Evolutionary conservation across 2,797 vertebrate genomes (phyloP).

Genomic region (Poeciliopsis turneri): DNA sequence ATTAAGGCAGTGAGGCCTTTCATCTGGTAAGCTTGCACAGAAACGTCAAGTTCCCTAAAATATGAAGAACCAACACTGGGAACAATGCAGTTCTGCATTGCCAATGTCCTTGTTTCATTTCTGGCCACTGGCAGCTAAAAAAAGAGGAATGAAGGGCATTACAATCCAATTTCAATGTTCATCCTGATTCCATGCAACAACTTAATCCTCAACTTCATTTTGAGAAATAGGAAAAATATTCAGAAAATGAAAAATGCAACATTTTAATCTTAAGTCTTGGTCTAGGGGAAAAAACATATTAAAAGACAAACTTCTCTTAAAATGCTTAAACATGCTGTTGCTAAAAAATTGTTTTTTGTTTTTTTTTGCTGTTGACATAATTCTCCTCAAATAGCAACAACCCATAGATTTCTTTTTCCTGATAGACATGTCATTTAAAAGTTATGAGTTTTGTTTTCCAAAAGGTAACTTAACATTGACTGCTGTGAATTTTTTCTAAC

Average conservation of each 20-base stretch:
- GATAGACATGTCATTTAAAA: background rate
- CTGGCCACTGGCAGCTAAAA: background rate
- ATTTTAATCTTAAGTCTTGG: too few species aligned
- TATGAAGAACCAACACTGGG: slow-evolving; percentile 1
- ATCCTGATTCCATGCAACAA: background rate
- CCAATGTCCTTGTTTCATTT: background rate
- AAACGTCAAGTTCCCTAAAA: slow-evolving; percentile 17
- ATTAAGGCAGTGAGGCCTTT: slow-evolving; percentile 22
- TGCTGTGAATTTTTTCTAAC: background rate
- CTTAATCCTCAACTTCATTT: background rate
- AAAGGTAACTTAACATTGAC: background rate
- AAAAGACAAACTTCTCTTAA: background rate
- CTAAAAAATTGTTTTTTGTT: too few species aligned
- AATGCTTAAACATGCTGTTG: background rate
- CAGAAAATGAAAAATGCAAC: background rate
- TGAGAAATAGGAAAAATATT: background rate
- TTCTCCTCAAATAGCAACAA: background rate
- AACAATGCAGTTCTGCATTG: background rate
- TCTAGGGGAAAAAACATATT: background rate
- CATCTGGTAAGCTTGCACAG: slow-evolving; percentile 18
- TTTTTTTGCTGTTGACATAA: background rate
- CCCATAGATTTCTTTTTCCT: background rate
- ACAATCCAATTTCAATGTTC: background rate
- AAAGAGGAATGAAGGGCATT: background rate
- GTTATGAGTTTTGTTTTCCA: background rate